phyloP scores from a whole-genome alignment of 2,888 invertebrate genomes.

The Pristionchus exspectatus region DNA sequence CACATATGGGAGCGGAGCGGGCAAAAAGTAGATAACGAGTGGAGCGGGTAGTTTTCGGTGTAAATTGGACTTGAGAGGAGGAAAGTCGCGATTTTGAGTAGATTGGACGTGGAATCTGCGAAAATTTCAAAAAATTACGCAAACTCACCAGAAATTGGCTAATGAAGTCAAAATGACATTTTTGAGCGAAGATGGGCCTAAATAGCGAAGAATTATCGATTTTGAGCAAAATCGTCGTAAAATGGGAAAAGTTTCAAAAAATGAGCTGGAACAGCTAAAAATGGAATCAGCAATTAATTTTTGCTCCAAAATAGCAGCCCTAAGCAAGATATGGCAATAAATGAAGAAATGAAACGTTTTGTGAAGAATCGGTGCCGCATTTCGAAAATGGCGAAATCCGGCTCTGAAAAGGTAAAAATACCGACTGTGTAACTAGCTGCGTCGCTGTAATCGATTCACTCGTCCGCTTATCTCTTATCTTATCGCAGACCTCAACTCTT shows the following conservation, averaged over 20 bases:
- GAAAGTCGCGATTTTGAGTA: neutral
- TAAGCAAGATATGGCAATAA: no score
- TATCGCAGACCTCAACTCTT: neutral
- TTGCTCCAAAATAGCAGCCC: no score
- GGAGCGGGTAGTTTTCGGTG: neutral
- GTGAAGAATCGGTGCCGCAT: neutral
- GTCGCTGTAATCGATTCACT: neutral
- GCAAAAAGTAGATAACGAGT: no score
- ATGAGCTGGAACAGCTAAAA: neutral
- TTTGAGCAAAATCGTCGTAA: neutral
- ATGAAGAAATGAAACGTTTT: neutral
- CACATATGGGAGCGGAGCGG: neutral
- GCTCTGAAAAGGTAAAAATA: neutral
- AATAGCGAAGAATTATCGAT: neutral
- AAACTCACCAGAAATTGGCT: no score
- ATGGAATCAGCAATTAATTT: neutral
- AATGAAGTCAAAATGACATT: neutral
- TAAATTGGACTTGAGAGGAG: neutral
- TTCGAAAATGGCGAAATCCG: neutral
- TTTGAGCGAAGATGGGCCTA: neutral
- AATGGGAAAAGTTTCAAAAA: neutral
- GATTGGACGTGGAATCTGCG: no score
- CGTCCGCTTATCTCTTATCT: slow-evolving; percentile 35
- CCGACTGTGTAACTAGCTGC: neutral
- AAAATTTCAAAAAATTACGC: no score